These are phyloP conservation scores for Cuniculus paca DNA, from an alignment of 2,797 vertebrate species.

Conservation along the genomic window DNA sequence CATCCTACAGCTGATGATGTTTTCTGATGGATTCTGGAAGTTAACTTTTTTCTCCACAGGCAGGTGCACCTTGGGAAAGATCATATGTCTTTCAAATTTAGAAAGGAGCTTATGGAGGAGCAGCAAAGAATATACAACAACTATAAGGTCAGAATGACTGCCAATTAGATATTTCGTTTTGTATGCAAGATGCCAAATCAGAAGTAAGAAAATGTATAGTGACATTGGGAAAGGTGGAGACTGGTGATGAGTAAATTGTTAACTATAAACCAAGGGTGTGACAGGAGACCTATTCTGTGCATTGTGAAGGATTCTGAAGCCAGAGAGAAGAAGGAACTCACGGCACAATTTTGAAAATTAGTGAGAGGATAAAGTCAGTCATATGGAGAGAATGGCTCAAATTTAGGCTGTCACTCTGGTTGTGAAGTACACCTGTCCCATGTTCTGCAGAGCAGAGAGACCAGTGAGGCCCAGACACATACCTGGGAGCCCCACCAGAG, in stretches of 20 bases:
- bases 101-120: slow-evolving; percentile 89
- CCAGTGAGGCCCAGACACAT: neutral
- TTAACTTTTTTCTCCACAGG: slow-evolving; percentile 86
- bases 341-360: neutral
- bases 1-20: neutral
- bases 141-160: slow-evolving; percentile 89
- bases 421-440: neutral
- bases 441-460: neutral
- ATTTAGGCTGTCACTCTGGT: neutral
- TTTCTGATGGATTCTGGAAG: slow-evolving; percentile 45
- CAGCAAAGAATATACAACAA: slow-evolving; percentile 86
- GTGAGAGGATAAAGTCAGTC: neutral
- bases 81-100: slow-evolving; percentile 86
- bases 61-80: slow-evolving; percentile 92
- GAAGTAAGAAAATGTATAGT: neutral
- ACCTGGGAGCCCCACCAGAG: neutral
- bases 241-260: neutral
- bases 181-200: neutral
- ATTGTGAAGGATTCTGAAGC: neutral
- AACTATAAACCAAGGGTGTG: neutral
- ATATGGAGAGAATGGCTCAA: neutral
- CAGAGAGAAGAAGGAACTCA: neutral
- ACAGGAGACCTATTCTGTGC: neutral
- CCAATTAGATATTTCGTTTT: neutral
- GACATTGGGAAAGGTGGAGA: neutral